Base-by-base conservation (phyloP, 2,797 vertebrate species). In the Leptatherina wallacei region DNA sequence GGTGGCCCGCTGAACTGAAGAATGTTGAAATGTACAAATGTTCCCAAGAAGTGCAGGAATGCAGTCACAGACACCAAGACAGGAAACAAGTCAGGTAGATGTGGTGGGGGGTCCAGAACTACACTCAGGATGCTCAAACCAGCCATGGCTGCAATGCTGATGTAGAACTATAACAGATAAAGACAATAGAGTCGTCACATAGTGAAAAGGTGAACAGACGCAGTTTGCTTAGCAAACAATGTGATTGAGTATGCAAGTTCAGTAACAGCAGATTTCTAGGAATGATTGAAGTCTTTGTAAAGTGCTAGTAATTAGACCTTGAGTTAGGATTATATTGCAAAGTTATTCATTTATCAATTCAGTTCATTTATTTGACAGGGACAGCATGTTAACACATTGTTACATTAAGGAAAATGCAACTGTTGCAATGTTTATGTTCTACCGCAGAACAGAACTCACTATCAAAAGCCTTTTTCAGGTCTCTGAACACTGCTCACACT, bases 81-180 rank as follows among this genome's bases (percentile, higher is more conserved):
- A 0, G 98, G 94, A 90, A 97, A 98, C 69, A 99, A 65, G 88
- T 99, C 96, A 0, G 98, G 98, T 1, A 98, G 87, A 74, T 71
- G 89, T 36, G 86, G 85, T 0, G 98, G 98, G 49, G 98, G 96
- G 33, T 73, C 86, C 86, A 94, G 18, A 0, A 77, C 87, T 1
- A 89, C 87, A 0, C 91, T 95, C 12, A 63, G 57, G 2, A 95
- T 29, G 13, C 95, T 98, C 92, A 99, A 87, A 49, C 70, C 79
- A 4, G 85, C 92, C 96, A 98, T 97, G 81, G 75, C 71, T 38
- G 83, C 54, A 9, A 96, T 0, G 4, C 96, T 96, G 33, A 94
- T 65, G 47, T 94, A 91, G 86, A 98, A 98, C 98, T 99, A 92
- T 7, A 92, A 93, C 49, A 73, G 4, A 77, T 56, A 71, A 63